Conservation (phyloP, 2,888 invertebrate species). For the Andricus curvator region DNA sequence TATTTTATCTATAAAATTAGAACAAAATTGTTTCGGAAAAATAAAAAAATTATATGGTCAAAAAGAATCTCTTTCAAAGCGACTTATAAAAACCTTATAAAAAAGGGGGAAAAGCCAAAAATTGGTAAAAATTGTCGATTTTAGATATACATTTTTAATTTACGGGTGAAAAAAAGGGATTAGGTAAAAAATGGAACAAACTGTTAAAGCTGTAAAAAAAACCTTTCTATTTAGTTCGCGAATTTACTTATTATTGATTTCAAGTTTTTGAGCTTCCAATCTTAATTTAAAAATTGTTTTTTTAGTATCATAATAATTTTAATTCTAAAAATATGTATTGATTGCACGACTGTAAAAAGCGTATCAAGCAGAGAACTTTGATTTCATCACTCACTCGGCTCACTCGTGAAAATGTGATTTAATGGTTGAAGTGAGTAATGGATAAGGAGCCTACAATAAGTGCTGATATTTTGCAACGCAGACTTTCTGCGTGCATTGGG, state of each 20-base stretch:
- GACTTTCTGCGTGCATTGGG: slow-evolving; percentile 23
- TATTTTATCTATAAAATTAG: no score
- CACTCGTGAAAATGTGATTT: slow-evolving; percentile 21
- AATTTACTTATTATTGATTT: background rate
- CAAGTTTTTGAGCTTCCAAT: background rate
- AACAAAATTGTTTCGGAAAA: no score
- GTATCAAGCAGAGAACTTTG: slow-evolving; percentile 1
- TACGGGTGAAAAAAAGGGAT: no score
- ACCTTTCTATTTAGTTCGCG: background rate
- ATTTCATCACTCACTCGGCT: slow-evolving; percentile 9
- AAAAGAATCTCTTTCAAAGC: no score
- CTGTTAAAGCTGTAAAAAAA: no score
- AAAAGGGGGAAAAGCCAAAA: no score
- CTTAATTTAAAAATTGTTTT: background rate
- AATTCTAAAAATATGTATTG: background rate
- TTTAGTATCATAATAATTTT: background rate
- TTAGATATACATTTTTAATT: no score
- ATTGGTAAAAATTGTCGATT: no score
- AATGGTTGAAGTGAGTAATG: slow-evolving; percentile 7
- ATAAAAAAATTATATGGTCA: no score
- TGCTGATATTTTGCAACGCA: slow-evolving; percentile 15
- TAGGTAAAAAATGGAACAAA: no score
- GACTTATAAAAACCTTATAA: no score
- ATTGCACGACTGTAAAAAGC: background rate
- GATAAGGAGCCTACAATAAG: slow-evolving; percentile 3